These are phyloP conservation scores for Lasioglossum pauxillum DNA, from an alignment of 2,888 invertebrate genomes.

Conservation along the genomic window DNA sequence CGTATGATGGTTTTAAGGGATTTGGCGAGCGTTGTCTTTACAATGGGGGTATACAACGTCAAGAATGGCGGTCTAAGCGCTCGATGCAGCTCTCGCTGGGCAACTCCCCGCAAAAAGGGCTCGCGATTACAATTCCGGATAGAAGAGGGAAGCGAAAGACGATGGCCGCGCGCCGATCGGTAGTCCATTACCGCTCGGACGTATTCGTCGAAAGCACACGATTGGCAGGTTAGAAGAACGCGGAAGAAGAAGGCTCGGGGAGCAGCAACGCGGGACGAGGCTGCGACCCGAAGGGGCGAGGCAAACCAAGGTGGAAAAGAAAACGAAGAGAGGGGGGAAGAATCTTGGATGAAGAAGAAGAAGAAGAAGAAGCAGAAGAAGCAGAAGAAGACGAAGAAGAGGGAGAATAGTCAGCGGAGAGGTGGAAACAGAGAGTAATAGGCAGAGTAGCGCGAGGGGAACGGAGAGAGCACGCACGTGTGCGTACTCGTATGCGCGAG, in stretches of 20 bases:
- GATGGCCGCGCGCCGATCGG: conserved; percentile 38
- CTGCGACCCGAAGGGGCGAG: conserved; percentile 27
- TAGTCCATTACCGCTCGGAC: conserved; percentile 56
- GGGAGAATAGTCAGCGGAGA: conserved; percentile 1
- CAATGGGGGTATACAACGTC: neutral
- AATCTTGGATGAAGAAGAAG: neutral
- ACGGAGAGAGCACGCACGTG: conserved; percentile 40
- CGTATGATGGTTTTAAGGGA: neutral
- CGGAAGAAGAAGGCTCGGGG: conserved; percentile 63
- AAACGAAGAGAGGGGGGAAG: neutral
- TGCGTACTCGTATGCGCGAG: conserved; percentile 53
- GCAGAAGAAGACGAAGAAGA: neutral
- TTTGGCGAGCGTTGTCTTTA: neutral
- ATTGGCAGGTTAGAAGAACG: conserved; percentile 69
- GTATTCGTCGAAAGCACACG: conserved; percentile 64
- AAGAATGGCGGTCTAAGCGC: neutral
- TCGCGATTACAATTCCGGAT: conserved; percentile 47
- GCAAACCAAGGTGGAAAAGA: conserved; percentile 38
- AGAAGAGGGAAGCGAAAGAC: conserved; percentile 22
- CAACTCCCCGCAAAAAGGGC: neutral
- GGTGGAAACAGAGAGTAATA: conserved; percentile 22
- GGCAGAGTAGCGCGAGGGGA: neutral
- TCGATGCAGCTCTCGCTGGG: neutral
- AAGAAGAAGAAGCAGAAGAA: neutral
- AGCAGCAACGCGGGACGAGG: conserved; percentile 29